Conservation (phyloP, 2,113 vertebrate genomes). For the Proterorhinus semilunaris region DNA sequence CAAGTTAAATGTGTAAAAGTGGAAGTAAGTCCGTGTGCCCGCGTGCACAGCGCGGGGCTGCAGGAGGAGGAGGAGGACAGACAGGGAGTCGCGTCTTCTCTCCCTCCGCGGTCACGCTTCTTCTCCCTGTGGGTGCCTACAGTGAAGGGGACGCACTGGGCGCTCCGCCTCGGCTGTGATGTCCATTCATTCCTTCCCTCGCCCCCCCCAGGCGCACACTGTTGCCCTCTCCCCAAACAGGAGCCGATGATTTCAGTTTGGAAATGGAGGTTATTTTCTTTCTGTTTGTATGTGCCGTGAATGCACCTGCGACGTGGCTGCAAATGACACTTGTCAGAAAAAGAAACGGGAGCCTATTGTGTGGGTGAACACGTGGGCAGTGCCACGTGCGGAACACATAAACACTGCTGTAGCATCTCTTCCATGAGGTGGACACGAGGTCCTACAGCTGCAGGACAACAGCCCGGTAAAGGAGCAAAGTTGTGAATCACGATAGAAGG, state of each 20-base stretch:
- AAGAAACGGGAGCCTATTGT: neutral
- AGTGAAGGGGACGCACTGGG: conserved; percentile 58
- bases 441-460: conserved; percentile 25
- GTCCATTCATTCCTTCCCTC: conserved; percentile 21
- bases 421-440: conserved; percentile 5
- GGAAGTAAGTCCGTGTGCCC: conserved; percentile 16
- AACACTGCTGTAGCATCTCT: neutral
- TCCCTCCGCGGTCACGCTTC: conserved; percentile 64
- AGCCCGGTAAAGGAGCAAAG: conserved; percentile 19
- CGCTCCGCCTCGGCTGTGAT: conserved; percentile 59
- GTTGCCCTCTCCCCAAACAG: neutral
- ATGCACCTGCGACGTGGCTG: conserved; percentile 8
- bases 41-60: neutral
- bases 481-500: conserved; percentile 37
- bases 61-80: conserved; percentile 34
- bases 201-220: neutral
- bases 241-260: neutral
- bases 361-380: neutral
- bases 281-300: neutral
- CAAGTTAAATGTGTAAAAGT: conserved; percentile 28
- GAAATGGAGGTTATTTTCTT: neutral
- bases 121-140: conserved; percentile 31
- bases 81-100: conserved; percentile 24
- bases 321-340: neutral
- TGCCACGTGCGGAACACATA: too few species aligned